Conservation (phyloP, 2,113 vertebrate genomes). For the Oryzias javanicus region DNA sequence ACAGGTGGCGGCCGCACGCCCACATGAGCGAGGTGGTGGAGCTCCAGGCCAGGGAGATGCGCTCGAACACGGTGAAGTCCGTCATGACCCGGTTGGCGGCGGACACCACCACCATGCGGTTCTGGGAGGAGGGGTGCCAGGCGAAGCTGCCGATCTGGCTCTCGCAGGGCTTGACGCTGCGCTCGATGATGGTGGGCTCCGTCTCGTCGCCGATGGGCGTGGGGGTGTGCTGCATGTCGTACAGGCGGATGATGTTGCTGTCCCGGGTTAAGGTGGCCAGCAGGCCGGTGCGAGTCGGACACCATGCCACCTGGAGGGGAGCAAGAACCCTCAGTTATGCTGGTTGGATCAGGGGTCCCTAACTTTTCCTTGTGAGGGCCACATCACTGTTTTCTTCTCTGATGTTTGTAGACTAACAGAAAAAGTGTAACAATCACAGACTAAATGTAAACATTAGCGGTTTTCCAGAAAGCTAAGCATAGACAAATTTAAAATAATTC, state of each 20-base stretch:
- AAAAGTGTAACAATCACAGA: too few relatives aligned
- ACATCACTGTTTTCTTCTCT: too few relatives aligned
- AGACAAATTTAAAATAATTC: too few relatives aligned
- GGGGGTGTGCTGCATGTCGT: constrained; percentile 98
- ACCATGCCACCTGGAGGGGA: constrained; percentile 85
- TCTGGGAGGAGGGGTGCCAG: constrained; percentile 96
- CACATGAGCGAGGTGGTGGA: constrained; percentile 94
- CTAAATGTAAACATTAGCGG: too few relatives aligned
- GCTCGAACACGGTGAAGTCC: constrained; percentile 97
- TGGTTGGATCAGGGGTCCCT: too few relatives aligned
- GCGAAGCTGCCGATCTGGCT: constrained; percentile 93
- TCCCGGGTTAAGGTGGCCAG: constrained; percentile 94
- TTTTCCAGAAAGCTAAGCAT: too few relatives aligned
- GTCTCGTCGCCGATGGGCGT: constrained; percentile 96
- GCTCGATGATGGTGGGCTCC: constrained; percentile 97
- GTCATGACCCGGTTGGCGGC: constrained; percentile 92
- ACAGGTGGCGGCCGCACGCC: constrained; percentile 95
- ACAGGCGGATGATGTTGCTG: constrained; percentile 93
- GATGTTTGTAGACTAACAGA: too few relatives aligned
- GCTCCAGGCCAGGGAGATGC: constrained; percentile 97
- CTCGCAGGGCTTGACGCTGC: constrained; percentile 93
- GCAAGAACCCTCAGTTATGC: not conserved
- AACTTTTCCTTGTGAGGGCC: too few relatives aligned
- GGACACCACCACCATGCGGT: constrained; percentile 97
- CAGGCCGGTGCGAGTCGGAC: constrained; percentile 92